Conservation (phyloP, 2,797 vertebrate genomes). For the Aotus griseimembra region DNA sequence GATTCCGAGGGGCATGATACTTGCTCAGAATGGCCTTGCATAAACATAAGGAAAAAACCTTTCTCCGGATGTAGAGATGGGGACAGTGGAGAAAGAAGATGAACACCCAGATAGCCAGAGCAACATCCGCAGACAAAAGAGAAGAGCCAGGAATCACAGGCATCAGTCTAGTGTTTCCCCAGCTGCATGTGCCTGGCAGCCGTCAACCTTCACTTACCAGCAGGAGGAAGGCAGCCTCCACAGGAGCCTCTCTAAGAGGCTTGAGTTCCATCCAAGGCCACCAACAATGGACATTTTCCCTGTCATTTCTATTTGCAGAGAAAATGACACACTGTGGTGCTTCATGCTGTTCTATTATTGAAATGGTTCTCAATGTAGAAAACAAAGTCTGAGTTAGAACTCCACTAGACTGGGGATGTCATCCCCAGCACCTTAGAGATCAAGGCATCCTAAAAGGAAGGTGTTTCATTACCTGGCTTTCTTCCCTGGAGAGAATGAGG, state of each 20-base stretch:
- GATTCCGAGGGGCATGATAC: background rate
- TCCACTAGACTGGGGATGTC: background rate
- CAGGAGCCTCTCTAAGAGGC: background rate
- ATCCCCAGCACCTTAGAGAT: conserved; percentile 40
- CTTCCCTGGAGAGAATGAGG: conserved; percentile 22
- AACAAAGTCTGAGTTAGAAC: conserved; percentile 5
- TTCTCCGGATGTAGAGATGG: background rate
- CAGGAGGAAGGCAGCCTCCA: background rate
- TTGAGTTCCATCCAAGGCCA: background rate
- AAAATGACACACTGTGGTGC: background rate
- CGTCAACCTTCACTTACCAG: background rate
- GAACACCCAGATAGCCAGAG: background rate
- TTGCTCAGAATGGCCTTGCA: background rate
- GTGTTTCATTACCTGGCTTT: conserved; percentile 67
- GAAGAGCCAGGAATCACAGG: too few relatives aligned
- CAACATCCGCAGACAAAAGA: background rate
- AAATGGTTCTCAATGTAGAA: background rate
- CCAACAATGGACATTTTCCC: background rate
- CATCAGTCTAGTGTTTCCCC: background rate
- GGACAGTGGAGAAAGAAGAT: background rate
- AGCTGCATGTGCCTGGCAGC: accelerated
- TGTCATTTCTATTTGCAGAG: background rate
- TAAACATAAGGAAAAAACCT: background rate
- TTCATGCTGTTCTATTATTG: background rate
- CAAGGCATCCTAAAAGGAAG: conserved; percentile 47